Evolutionary conservation across 2,113 vertebrate species (phyloP).

Genomic region (Penelope pileata): DNA sequence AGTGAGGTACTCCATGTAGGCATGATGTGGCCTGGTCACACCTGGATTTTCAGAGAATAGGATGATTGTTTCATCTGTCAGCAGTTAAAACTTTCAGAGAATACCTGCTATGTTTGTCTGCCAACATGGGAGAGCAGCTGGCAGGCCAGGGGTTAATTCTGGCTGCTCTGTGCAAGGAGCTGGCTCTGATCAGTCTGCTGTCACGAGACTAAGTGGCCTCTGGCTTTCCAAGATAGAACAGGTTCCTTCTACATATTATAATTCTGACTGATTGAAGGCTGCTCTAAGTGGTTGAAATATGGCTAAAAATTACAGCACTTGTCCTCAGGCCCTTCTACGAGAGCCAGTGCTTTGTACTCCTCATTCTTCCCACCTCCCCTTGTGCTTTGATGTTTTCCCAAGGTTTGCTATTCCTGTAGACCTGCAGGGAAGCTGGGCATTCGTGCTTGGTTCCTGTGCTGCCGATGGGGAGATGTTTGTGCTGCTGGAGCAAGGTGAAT

Average conservation of each 20-base stretch:
- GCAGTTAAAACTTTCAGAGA: neutral
- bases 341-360: neutral
- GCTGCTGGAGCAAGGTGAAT: fast-evolving
- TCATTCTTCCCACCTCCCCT: neutral
- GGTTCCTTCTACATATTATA: conserved; percentile 18
- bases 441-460: neutral
- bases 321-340: conserved; percentile 32
- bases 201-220: neutral
- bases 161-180: neutral
- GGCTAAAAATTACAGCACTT: conserved; percentile 8
- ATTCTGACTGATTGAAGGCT: conserved; percentile 19
- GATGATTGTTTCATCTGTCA: neutral
- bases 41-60: neutral
- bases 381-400: neutral
- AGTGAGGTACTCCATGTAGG: neutral
- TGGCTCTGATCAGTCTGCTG: neutral
- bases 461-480: neutral
- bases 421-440: neutral
- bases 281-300: conserved; percentile 35
- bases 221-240: conserved; percentile 53
- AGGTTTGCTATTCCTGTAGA: neutral
- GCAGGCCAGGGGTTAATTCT: conserved; percentile 23
- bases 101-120: neutral
- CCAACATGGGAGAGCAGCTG: neutral
- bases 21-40: neutral